These are phyloP conservation scores for Pangasius larnaudii DNA, from an alignment of 2,797 vertebrate genomes.

Conservation along the genomic window DNA sequence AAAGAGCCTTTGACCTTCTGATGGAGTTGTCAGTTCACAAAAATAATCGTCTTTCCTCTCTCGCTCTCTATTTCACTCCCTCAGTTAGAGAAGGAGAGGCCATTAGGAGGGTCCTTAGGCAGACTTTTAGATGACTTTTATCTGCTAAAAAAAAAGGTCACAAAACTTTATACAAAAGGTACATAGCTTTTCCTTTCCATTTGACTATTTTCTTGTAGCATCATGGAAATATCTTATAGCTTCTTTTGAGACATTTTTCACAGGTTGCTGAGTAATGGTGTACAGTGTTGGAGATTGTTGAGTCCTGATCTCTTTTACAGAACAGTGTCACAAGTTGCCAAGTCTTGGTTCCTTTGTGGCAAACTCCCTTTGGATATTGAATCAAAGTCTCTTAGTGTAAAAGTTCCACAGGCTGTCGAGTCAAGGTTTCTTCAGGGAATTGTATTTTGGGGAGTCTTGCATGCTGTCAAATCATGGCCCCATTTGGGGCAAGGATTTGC, in stretches of 20 bases:
- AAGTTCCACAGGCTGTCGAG: neutral
- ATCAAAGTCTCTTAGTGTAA: neutral
- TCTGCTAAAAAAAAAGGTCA: neutral
- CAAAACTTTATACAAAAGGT: neutral
- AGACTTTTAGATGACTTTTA: neutral
- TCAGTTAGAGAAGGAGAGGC: neutral
- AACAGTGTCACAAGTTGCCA: neutral
- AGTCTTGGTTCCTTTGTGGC: neutral
- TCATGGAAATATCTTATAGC: neutral
- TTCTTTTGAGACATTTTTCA: neutral
- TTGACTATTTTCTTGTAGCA: neutral
- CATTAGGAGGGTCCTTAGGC: neutral
- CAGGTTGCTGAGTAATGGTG: neutral
- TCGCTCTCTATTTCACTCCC: neutral
- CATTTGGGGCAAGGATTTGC: neutral
- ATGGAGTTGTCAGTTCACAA: neutral
- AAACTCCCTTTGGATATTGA: neutral
- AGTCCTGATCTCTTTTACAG: neutral
- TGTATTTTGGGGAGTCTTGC: neutral
- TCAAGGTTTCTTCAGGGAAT: neutral
- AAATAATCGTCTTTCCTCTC: neutral
- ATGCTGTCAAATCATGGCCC: neutral
- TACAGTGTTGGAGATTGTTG: neutral
- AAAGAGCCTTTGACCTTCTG: constrained; percentile 1
- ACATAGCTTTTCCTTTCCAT: neutral